phyloP scores from a whole-genome alignment of 1,140 invertebrate species.

The Calephelis virginiensis region DNA sequence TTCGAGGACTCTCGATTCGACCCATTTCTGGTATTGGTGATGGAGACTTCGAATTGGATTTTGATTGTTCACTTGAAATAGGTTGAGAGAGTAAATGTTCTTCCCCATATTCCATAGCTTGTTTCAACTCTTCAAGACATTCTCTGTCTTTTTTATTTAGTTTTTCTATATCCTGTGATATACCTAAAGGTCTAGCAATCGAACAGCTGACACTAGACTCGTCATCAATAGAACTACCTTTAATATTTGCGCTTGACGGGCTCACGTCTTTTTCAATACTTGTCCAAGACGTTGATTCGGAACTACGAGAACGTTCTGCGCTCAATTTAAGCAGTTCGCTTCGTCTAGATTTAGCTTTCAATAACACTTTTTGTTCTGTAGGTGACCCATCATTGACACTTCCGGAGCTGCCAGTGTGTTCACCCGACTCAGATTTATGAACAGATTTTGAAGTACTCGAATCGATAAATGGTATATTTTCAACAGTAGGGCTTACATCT shows the following conservation, averaged over 20 bases:
- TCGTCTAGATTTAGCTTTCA: slow-evolving; percentile 70
- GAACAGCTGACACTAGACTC: slow-evolving; percentile 89
- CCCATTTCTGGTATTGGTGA: slow-evolving; percentile 64
- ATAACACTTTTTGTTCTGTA: slow-evolving; percentile 62
- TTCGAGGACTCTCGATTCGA: slow-evolving; percentile 66
- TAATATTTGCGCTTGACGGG: slow-evolving; percentile 79
- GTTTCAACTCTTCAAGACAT: slow-evolving; percentile 73
- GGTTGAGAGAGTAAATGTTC: slow-evolving; percentile 65
- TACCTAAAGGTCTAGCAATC: slow-evolving; percentile 86
- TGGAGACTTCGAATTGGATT: slow-evolving; percentile 71
- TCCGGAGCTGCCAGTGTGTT: slow-evolving; percentile 69
- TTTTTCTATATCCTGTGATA: slow-evolving; percentile 85
- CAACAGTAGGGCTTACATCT: slow-evolving; percentile 75
- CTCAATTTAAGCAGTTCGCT: slow-evolving; percentile 80
- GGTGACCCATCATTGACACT: slow-evolving; percentile 65
- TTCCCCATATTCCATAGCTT: slow-evolving; percentile 74
- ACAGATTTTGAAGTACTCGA: slow-evolving; percentile 60
- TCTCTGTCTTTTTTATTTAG: slow-evolving; percentile 77
- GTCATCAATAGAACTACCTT: slow-evolving; percentile 83
- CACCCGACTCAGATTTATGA: slow-evolving; percentile 66
- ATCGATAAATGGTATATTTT: slow-evolving; percentile 74
- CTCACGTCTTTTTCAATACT: slow-evolving; percentile 81
- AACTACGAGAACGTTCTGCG: slow-evolving; percentile 82
- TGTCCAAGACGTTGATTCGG: slow-evolving; percentile 82
- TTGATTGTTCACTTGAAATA: slow-evolving; percentile 71